Evolutionary conservation across 1,140 invertebrate genomes (phyloP), one percentile per base, ranked within the genome.

Genomic region (Neotoxoptera formosana): DNA sequence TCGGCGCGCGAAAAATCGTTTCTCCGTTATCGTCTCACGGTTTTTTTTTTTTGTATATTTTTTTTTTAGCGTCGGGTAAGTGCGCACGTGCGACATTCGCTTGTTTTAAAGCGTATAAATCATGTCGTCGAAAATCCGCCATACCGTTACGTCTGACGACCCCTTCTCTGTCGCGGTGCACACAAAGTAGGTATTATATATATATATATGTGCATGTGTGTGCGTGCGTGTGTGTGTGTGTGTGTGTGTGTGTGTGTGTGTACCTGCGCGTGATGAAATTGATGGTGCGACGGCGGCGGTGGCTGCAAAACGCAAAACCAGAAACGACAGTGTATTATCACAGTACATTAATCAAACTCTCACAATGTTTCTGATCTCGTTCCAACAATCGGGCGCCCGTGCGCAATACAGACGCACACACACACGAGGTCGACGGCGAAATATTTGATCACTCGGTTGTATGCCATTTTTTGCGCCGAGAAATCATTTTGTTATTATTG

Each of bases 281-380:
- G 90, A 91, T 91, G 90, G 60, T 81, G 67, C 56, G 23, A 36
- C 30, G 90, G 67, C 56, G 23, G 56, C 30, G 90, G 60, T 14
- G 60, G 60, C 41, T 56, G 56, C 56, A 47, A 53, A 48, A 76
- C 67, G 90, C 90, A 91, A 91, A 91, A 91, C 90, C 90, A 91
- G 41, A 90, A 91, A 91, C 60, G 45, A 91, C 90, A 48, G 60
- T 81, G 90, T 91, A 91, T 91, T 91, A 91, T 91, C 90, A 81
- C 90, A 81, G 90, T 81, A 91, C 90, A 91, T 91, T 91, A 91
- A 91, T 91, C 90, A 91, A 91, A 91, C 56, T 47, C 90, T 91
- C 90, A 45, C 90, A 25, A 91, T 91, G 90, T 81, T 91, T 91
- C 67, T 91, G 90, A 91, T 91, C 60, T 91, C 90, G 90, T 91